These are phyloP conservation scores for Idaea straminata DNA, from an alignment of 2,888 invertebrate species.

Conservation along the genomic window DNA sequence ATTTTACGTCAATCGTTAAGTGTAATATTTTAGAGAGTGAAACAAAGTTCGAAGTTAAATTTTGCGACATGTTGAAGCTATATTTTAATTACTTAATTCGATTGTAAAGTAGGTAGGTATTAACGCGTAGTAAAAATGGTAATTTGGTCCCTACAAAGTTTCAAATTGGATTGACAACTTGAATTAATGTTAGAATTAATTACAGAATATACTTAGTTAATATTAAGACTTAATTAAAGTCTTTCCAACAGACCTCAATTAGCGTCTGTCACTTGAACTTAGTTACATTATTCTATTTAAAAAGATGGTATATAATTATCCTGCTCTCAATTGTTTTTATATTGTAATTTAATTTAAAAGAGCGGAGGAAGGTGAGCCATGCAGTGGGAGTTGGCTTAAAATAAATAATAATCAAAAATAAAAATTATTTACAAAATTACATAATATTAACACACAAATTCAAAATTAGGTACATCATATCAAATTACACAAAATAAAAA, in stretches of 20 bases:
- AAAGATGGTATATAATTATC: too few species aligned
- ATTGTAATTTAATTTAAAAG: too few species aligned
- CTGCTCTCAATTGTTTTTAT: too few species aligned
- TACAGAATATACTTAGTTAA: not conserved
- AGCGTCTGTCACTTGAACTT: not conserved
- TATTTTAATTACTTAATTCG: not conserved
- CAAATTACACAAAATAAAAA: too few species aligned
- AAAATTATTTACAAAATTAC: too few species aligned
- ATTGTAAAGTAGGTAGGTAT: not conserved
- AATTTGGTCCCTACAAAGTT: not conserved
- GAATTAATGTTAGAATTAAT: not conserved
- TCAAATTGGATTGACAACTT: too few species aligned
- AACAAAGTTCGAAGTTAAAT: not conserved
- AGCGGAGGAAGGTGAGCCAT: too few species aligned
- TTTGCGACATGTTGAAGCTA: not conserved
- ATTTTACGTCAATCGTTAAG: not conserved
- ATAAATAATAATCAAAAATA: too few species aligned
- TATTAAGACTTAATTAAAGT: not conserved
- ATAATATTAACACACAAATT: too few species aligned
- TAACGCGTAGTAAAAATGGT: not conserved
- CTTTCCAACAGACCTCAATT: not conserved
- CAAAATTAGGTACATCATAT: too few species aligned
- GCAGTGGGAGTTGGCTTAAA: too few species aligned
- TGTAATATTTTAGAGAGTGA: not conserved
- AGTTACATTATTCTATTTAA: not conserved